Evolutionary conservation across 2,888 invertebrate genomes (phyloP).

Genomic region (Baccha elongata): DNA sequence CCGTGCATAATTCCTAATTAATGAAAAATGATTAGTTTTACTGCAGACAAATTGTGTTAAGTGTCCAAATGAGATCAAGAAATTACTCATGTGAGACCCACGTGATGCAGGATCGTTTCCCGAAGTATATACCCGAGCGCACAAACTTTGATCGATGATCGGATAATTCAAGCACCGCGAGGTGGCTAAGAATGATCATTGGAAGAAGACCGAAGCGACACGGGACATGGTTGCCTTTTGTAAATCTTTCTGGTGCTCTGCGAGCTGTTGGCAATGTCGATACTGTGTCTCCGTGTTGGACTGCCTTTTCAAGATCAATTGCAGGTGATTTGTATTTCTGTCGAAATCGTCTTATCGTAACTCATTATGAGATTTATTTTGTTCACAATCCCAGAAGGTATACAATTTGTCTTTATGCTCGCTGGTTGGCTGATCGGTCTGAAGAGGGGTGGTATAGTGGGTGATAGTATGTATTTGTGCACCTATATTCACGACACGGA

Average conservation of each 20-base stretch:
- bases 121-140: conserved; percentile 11
- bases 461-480: conserved; percentile 30
- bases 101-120: conserved; percentile 45
- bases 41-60: conserved; percentile 70
- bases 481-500: conserved; percentile 42
- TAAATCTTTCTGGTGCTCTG: conserved; percentile 34
- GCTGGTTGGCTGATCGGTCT: conserved; percentile 8
- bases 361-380: conserved; percentile 83
- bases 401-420: conserved; percentile 81
- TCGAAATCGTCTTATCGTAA: conserved; percentile 83
- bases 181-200: conserved; percentile 16
- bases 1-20: conserved; percentile 68
- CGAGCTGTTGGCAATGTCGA: conserved; percentile 78
- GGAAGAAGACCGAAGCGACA: neutral
- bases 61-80: conserved; percentile 70
- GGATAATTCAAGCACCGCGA: conserved; percentile 37
- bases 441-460: conserved; percentile 23
- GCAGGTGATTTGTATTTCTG: conserved; percentile 83
- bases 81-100: conserved; percentile 64
- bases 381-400: conserved; percentile 82
- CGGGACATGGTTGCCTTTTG: conserved; percentile 13
- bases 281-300: conserved; percentile 76
- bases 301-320: conserved; percentile 80
- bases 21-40: conserved; percentile 68
- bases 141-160: conserved; percentile 71